phyloP scores from a whole-genome alignment of 2,888 invertebrate genomes.

The Tetropium fuscum region DNA sequence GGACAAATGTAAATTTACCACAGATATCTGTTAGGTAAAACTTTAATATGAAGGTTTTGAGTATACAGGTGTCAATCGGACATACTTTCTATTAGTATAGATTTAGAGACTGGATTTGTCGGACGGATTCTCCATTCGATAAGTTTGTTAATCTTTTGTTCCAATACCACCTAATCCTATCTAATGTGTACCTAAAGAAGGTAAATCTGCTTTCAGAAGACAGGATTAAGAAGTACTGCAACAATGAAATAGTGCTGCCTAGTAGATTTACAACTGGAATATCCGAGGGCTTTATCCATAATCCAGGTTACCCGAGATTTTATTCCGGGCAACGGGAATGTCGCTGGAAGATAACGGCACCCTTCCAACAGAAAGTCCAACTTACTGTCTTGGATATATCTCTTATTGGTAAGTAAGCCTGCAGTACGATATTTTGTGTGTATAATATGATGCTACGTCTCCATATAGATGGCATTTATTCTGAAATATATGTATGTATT shows the following conservation, averaged over 20 bases:
- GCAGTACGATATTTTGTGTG: too few relatives aligned
- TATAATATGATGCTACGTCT: too few relatives aligned
- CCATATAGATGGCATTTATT: too few relatives aligned
- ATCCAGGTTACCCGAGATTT: constrained; percentile 81
- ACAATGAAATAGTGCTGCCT: constrained; percentile 64
- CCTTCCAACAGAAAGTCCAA: constrained; percentile 73
- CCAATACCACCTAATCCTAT: constrained; percentile 1
- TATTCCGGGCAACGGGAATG: constrained; percentile 77
- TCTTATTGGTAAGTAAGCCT: constrained; percentile 76
- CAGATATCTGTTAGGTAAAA: too few relatives aligned
- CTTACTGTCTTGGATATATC: constrained; percentile 78
- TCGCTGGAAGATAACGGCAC: constrained; percentile 74
- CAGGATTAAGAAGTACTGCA: constrained; percentile 67
- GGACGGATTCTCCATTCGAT: too few relatives aligned
- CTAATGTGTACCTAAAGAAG: constrained; percentile 17
- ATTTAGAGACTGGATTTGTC: too few relatives aligned
- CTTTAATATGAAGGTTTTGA: too few relatives aligned
- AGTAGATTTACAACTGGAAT: constrained; percentile 59
- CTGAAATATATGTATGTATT: too few relatives aligned
- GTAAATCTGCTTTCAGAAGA: constrained; percentile 60
- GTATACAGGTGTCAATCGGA: too few relatives aligned
- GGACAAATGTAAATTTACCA: too few relatives aligned
- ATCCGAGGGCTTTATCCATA: constrained; percentile 75
- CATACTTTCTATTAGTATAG: too few relatives aligned
- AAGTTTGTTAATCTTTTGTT: too few relatives aligned